These are phyloP conservation scores for Patella ulyssiponensis DNA, from an alignment of 2,888 invertebrate genomes.

Conservation along the genomic window DNA sequence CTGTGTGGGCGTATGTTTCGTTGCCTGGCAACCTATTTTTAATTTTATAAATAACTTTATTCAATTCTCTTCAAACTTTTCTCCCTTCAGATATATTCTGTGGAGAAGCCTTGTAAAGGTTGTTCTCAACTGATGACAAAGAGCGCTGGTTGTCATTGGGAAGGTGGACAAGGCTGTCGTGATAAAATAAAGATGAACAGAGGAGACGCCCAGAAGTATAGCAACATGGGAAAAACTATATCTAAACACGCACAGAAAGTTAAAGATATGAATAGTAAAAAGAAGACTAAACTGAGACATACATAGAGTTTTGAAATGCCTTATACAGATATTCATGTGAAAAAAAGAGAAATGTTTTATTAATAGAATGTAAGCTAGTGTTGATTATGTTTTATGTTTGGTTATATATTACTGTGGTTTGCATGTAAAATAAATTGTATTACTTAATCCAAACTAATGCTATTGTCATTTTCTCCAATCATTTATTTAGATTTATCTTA, in stretches of 20 bases:
- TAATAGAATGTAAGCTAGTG: too few relatives aligned
- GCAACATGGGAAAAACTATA: slow-evolving; percentile 61
- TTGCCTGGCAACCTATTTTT: too few relatives aligned
- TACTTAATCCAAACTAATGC: too few relatives aligned
- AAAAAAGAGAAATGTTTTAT: neutral
- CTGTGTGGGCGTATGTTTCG: too few relatives aligned
- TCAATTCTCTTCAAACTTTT: neutral
- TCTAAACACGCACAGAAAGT: slow-evolving; percentile 58
- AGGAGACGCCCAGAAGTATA: slow-evolving; percentile 64
- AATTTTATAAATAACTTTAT: slow-evolving; percentile 18
- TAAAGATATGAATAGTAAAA: slow-evolving; percentile 43
- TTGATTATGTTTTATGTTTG: too few relatives aligned
- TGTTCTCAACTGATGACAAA: slow-evolving; percentile 67
- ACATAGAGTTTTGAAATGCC: slow-evolving; percentile 24
- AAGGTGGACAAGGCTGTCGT: slow-evolving; percentile 73
- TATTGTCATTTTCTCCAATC: too few relatives aligned
- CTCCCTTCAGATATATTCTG: slow-evolving; percentile 63
- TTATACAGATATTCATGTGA: neutral
- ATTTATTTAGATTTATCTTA: too few relatives aligned
- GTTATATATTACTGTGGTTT: too few relatives aligned
- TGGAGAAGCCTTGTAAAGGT: slow-evolving; percentile 64
- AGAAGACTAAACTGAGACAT: slow-evolving; percentile 52
- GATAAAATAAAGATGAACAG: slow-evolving; percentile 72
- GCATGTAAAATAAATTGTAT: too few relatives aligned
- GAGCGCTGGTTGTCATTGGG: slow-evolving; percentile 71